Evolutionary conservation across 2,888 invertebrate species (phyloP).

Genomic region (Ommatoiulus sabulosus): DNA sequence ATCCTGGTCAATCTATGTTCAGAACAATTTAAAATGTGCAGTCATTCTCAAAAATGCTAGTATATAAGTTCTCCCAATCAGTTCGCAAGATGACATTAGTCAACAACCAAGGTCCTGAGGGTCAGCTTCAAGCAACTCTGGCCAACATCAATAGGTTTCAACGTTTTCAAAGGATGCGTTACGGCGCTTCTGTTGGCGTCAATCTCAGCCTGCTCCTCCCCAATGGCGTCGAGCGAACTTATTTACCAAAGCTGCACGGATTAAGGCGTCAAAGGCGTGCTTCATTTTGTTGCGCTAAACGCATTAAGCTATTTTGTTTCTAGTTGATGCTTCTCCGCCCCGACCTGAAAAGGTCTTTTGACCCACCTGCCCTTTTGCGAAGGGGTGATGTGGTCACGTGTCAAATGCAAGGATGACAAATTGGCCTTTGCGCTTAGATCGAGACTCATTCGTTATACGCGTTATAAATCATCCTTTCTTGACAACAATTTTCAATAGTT

Average conservation of each 20-base stretch:
- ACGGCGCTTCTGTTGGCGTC: not conserved
- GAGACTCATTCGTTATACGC: not conserved
- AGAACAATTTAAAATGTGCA: too few species aligned
- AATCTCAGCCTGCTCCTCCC: not conserved
- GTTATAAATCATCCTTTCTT: constrained; percentile 42
- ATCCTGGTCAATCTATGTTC: too few species aligned
- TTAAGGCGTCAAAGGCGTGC: constrained; percentile 20
- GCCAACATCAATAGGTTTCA: too few species aligned
- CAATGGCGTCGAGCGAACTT: not conserved
- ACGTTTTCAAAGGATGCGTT: too few species aligned
- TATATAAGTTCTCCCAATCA: too few species aligned
- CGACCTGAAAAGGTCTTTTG: constrained; percentile 4
- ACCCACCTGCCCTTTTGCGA: constrained; percentile 20
- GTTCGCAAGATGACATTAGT: too few species aligned
- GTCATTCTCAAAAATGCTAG: too few species aligned
- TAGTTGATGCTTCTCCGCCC: constrained; percentile 14
- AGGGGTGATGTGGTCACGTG: constrained; percentile 49
- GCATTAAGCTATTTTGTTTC: not conserved
- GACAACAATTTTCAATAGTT: constrained; percentile 34
- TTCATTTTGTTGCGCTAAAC: constrained; percentile 2
- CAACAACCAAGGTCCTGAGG: too few species aligned
- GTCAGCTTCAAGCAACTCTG: too few species aligned
- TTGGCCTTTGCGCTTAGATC: constrained; percentile 36
- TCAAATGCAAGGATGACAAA: constrained; percentile 45
- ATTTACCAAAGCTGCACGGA: constrained; percentile 23